Evolutionary conservation across 2,888 invertebrate species (phyloP).

Genomic region (Sminthurinus aureus): DNA sequence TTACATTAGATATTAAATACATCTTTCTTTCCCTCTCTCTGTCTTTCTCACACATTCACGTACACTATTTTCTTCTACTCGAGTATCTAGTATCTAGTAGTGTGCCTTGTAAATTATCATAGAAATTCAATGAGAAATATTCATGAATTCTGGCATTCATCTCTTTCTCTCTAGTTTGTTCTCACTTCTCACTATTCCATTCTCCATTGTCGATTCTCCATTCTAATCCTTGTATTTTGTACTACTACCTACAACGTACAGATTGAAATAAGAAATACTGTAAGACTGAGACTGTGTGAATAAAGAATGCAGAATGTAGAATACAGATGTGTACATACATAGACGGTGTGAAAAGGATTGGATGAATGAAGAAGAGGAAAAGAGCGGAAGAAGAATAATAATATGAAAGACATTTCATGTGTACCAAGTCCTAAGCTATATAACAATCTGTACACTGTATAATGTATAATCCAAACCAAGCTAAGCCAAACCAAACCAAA

Average conservation of each 20-base stretch:
- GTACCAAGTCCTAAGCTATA: too few species aligned
- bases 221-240: not conserved
- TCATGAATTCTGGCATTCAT: constrained; percentile 30
- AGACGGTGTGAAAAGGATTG: too few species aligned
- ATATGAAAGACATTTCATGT: not conserved
- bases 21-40: not conserved
- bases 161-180: not conserved
- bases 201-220: not conserved
- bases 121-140: constrained; percentile 35
- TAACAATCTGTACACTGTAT: too few species aligned
- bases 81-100: too few species aligned
- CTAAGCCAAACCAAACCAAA: too few species aligned
- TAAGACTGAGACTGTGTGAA: not conserved
- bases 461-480: too few species aligned
- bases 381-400: not conserved
- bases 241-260: too few species aligned
- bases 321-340: not conserved
- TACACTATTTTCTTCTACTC: not conserved
- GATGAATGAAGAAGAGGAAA: not conserved
- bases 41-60: not conserved
- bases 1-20: not conserved
- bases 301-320: too few species aligned
- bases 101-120: constrained; percentile 23
- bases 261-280: not conserved
- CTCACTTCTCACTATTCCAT: not conserved